Evolutionary conservation across 2,113 vertebrate species (phyloP).

Genomic region (Anser brachyrhynchus): DNA sequence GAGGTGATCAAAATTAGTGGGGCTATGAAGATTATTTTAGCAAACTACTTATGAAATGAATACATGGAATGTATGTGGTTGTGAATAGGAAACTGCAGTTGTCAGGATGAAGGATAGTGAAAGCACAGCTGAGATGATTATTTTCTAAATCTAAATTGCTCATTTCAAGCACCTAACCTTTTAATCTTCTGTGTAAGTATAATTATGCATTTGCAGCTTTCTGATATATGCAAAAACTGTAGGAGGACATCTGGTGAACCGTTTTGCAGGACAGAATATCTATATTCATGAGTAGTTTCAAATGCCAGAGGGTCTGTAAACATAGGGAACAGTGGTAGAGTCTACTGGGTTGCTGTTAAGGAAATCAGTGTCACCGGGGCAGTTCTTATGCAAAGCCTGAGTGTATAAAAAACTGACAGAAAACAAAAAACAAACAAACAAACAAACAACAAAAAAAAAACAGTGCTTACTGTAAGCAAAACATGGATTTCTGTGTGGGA

Average conservation of each 20-base stretch:
- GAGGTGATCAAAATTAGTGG: background rate
- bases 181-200: background rate
- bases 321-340: background rate
- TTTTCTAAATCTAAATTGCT: background rate
- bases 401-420: background rate
- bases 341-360: background rate
- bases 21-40: background rate
- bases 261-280: background rate
- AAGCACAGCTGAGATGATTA: background rate
- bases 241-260: background rate
- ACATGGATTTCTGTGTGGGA: background rate
- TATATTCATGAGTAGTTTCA: background rate
- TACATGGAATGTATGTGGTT: background rate
- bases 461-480: background rate
- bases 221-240: background rate
- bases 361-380: background rate
- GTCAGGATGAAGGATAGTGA: background rate
- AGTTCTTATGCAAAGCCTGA: background rate
- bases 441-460: too few relatives aligned
- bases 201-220: background rate
- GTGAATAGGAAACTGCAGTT: background rate
- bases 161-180: background rate
- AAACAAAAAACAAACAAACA: background rate
- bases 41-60: background rate
- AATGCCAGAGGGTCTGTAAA: background rate